phyloP scores from a whole-genome alignment of 2,888 invertebrate genomes.

The Melanostoma scalare region DNA sequence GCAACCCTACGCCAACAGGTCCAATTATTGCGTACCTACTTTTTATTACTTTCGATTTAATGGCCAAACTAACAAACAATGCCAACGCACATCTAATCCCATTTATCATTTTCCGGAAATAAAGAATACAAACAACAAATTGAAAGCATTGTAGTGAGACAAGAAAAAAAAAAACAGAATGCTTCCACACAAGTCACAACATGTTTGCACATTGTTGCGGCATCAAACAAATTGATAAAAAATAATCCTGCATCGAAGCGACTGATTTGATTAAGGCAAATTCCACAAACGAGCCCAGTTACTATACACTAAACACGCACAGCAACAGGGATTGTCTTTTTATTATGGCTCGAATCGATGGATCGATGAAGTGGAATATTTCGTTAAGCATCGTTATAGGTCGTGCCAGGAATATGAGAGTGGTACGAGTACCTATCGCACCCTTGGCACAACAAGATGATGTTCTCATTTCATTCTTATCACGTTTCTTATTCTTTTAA shows the following conservation, averaged over 20 bases:
- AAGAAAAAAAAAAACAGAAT: not conserved
- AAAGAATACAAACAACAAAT: conserved; percentile 36
- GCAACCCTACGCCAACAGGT: not conserved
- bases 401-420: conserved; percentile 44
- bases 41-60: conserved; percentile 44
- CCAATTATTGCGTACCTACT: not conserved
- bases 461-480: conserved; percentile 2
- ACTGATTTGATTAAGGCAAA: conserved; percentile 53
- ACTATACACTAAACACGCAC: conserved; percentile 21
- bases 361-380: conserved; percentile 44
- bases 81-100: conserved; percentile 40
- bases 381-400: conserved; percentile 39
- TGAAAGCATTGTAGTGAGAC: not conserved
- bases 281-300: conserved; percentile 45
- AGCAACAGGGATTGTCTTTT: conserved; percentile 22
- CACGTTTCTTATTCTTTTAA: conserved; percentile 23
- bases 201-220: conserved; percentile 62
- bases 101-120: conserved; percentile 53
- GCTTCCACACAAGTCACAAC: conserved; percentile 5
- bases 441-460: not conserved
- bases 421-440: not conserved
- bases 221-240: conserved; percentile 66
- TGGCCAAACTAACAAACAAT: conserved; percentile 37
- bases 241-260: conserved; percentile 57
- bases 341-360: conserved; percentile 14